phyloP scores from a whole-genome alignment of 2,888 invertebrate species.

The Hirtodrosophila alboralis region DNA sequence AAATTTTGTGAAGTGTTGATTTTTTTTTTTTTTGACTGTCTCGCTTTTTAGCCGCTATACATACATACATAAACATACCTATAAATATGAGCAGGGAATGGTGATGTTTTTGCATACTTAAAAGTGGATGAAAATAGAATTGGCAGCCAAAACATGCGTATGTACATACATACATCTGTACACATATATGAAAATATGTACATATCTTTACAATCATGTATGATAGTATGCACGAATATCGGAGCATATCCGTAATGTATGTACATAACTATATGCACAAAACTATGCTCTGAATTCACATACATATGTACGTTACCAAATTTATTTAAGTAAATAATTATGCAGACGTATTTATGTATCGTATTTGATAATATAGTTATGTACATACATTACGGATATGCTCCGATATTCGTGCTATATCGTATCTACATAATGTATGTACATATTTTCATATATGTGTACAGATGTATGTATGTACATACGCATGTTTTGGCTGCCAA shows the following conservation, averaged over 20 bases:
- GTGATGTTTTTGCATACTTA: slow-evolving; percentile 51
- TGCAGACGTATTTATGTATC: background rate
- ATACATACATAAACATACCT: background rate
- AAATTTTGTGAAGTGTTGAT: slow-evolving; percentile 12
- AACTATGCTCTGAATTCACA: no score
- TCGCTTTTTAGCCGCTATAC: slow-evolving; percentile 4
- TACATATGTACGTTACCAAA: slow-evolving; percentile 2
- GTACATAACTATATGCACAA: slow-evolving; percentile 9
- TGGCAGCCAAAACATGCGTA: slow-evolving; percentile 31
- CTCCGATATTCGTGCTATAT: no score
- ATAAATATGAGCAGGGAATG: slow-evolving; percentile 32
- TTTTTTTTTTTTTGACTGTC: slow-evolving; percentile 16
- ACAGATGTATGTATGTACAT: slow-evolving; percentile 3
- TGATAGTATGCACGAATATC: background rate
- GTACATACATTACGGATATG: no score
- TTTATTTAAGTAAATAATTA: background rate
- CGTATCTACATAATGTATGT: no score
- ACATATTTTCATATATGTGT: slow-evolving; percentile 2
- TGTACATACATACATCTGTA: slow-evolving; percentile 2
- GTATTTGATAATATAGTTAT: no score
- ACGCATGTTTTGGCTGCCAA: slow-evolving; percentile 41
- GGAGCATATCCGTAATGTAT: slow-evolving; percentile 1
- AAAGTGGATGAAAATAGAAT: slow-evolving; percentile 40
- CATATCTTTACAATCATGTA: slow-evolving; percentile 2
- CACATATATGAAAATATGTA: slow-evolving; percentile 1